Evolutionary conservation across 2,113 vertebrate species (phyloP).

Genomic region (Corythornis madagascariensis): DNA sequence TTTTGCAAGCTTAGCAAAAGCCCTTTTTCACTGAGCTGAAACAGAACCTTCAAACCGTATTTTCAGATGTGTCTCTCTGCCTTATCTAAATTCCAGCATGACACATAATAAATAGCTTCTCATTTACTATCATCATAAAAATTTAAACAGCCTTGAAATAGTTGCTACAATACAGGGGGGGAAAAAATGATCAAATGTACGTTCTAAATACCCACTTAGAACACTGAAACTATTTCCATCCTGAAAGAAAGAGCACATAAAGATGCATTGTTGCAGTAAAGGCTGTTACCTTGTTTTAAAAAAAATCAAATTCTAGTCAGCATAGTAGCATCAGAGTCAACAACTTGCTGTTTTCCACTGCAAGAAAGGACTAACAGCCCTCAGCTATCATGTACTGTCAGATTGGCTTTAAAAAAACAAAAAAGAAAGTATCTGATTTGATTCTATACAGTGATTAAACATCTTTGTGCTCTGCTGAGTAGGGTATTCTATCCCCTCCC

Average conservation of each 20-base stretch:
- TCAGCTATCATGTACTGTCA: slow-evolving; percentile 40
- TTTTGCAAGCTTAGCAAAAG: neutral
- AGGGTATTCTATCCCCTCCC: slow-evolving; percentile 85
- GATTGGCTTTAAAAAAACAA: slow-evolving; percentile 17
- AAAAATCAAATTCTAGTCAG: slow-evolving; percentile 14
- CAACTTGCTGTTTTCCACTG: slow-evolving; percentile 65
- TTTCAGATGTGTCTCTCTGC: slow-evolving; percentile 48
- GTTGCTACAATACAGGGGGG: slow-evolving; percentile 43
- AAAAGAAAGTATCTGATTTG: slow-evolving; percentile 77
- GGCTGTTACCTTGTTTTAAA: slow-evolving; percentile 24
- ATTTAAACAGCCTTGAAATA: slow-evolving; percentile 71
- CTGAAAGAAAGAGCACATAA: slow-evolving; percentile 44
- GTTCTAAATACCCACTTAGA: slow-evolving; percentile 53
- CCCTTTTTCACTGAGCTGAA: slow-evolving; percentile 10
- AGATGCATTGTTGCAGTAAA: slow-evolving; percentile 64
- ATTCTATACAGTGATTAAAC: slow-evolving; percentile 80
- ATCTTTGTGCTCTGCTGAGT: slow-evolving; percentile 85
- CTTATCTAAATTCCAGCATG: slow-evolving; percentile 67
- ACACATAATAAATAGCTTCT: slow-evolving; percentile 72
- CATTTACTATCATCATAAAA: slow-evolving; percentile 71
- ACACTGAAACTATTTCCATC: slow-evolving; percentile 47
- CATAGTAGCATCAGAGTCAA: slow-evolving; percentile 55
- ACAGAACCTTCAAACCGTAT: neutral
- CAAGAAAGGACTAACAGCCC: slow-evolving; percentile 41
- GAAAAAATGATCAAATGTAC: slow-evolving; percentile 29